Evolutionary conservation across 2,797 vertebrate species (phyloP), one percentile per base, ranked within the genome.

Genomic region (Sebastes baramenuke): DNA sequence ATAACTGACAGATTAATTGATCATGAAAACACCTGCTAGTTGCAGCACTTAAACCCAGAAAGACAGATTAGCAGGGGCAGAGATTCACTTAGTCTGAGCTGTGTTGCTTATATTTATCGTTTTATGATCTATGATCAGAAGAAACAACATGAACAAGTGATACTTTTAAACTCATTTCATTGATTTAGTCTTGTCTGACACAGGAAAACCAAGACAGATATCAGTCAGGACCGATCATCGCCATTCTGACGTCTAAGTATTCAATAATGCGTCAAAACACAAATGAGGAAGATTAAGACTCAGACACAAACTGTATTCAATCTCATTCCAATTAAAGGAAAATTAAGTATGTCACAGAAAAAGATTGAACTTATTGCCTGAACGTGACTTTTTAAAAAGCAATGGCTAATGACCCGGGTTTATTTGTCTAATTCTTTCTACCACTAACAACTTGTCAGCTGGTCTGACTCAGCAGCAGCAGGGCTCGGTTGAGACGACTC

Each of bases 401-500:
- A 8, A 18, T 1, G 9, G 27, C 27, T 79, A 59, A 82, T 36
- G 67, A 81, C 20, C 11, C 18, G 5, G 12, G 42, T 72, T 68
- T 72, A 88, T 82, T 83, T 72, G 32, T 85, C 79, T 84, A 1
- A 0, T 82, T 86, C 75, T 77, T 72, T 56, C 32, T 58, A 79
- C 62, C 5, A 60, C 72, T 81, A 80, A 49, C 49, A 13, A 75
- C 68, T 71, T 46, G 68, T 77, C 75, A 64, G 52, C 67, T 38
- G 71, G 72, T 85, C 87, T 88, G 93, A 90, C 78, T 89, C 91
- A 89, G 82, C 81, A 72, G 74, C 86, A 85, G 84, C 82, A 42
- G 77, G 69, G 75, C 80, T 84, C 10, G 10, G 86, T 72, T 13
- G 42, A 84, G 77, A 84, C 8, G 54, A 86, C 71, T 76, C 76